Conservation (phyloP, 2,888 invertebrate genomes). For the Nebria brevicollis region DNA sequence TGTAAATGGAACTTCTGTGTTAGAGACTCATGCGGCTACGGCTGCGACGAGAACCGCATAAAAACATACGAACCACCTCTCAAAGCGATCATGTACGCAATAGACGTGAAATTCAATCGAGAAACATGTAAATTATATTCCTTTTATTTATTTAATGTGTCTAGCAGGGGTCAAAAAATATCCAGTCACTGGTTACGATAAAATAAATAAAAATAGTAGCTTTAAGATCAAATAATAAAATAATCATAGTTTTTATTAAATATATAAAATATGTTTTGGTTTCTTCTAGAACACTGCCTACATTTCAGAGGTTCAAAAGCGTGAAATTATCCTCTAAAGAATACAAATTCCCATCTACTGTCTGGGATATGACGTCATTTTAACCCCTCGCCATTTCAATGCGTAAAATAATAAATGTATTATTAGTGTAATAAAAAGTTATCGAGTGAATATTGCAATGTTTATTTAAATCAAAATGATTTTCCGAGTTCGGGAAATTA, state of each 20-base stretch:
- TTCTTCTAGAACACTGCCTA: neutral
- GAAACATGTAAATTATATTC: neutral
- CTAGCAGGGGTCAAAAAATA: neutral
- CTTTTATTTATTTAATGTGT: neutral
- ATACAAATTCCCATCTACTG: conserved; percentile 11
- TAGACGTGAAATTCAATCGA: neutral
- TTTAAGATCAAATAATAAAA: no score
- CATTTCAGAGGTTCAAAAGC: conserved; percentile 6
- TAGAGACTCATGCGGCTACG: neutral
- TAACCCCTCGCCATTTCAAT: no score
- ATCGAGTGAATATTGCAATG: no score
- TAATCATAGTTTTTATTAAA: no score
- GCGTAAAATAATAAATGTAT: no score
- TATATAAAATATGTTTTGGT: no score
- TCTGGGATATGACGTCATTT: no score
- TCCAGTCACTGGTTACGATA: neutral
- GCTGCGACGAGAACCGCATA: neutral
- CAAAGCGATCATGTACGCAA: neutral
- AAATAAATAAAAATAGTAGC: no score
- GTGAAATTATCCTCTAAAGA: conserved; percentile 11
- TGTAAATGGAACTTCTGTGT: conserved; percentile 24
- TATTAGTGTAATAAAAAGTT: no score
- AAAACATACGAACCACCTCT: neutral
- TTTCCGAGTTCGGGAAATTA: no score
- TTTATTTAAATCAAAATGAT: no score